Evolutionary conservation across 2,797 vertebrate species (phyloP).

Genomic region (Acrocephalus scirpaceus): DNA sequence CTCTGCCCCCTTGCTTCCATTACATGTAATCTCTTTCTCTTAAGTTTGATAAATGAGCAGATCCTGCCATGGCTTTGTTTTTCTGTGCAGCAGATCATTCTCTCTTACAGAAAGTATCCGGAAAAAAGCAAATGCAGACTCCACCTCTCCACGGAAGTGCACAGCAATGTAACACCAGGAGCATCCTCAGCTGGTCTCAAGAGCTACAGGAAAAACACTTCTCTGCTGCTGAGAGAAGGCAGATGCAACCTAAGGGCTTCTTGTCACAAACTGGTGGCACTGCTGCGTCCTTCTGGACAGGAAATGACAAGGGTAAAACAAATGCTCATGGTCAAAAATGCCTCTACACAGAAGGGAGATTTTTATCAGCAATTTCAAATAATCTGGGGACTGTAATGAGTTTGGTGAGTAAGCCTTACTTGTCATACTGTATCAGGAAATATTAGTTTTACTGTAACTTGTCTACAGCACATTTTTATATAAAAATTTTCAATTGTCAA

Average conservation of each 20-base stretch:
- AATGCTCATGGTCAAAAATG: neutral
- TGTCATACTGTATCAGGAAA: neutral
- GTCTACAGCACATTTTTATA: neutral
- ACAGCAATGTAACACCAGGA: slow-evolving; percentile 77
- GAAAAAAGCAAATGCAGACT: slow-evolving; percentile 84
- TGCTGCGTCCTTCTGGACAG: neutral
- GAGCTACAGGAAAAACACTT: neutral
- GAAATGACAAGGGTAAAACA: neutral
- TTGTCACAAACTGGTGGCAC: neutral
- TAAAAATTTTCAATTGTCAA: neutral
- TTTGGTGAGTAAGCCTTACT: neutral
- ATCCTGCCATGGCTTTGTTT: neutral
- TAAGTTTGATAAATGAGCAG: neutral
- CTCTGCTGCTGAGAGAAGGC: neutral
- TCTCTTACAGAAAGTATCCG: slow-evolving; percentile 84
- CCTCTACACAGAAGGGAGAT: neutral
- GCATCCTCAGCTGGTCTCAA: neutral
- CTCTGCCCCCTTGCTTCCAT: neutral
- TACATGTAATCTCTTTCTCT: neutral
- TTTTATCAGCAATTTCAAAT: neutral
- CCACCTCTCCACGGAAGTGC: slow-evolving; percentile 80
- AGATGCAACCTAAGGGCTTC: slow-evolving; percentile 36
- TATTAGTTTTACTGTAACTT: neutral
- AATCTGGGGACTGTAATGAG: neutral
- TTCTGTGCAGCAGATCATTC: neutral